phyloP scores from a whole-genome alignment of 2,797 vertebrate genomes.

The Arnoldichthys spilopterus region DNA sequence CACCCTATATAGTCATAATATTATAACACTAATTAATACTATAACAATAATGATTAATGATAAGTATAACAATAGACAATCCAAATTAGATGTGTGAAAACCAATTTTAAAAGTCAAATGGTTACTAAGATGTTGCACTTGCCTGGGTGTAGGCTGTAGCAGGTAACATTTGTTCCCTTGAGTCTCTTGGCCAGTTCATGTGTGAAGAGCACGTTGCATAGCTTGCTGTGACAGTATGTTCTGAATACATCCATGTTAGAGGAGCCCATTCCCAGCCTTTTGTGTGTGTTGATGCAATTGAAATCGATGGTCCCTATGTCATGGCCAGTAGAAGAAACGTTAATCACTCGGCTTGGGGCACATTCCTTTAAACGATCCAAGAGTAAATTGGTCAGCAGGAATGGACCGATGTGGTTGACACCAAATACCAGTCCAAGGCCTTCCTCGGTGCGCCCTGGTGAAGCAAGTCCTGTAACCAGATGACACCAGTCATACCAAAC shows the following conservation, averaged over 20 bases:
- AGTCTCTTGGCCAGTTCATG: constrained; percentile 55
- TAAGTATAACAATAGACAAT: no score
- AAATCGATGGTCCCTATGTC: constrained; percentile 57
- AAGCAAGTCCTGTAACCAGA: constrained; percentile 16
- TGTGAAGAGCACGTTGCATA: constrained; percentile 60
- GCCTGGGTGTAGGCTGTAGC: constrained; percentile 62
- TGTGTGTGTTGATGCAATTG: constrained; percentile 55
- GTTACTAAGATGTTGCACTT: neutral
- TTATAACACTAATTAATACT: no score
- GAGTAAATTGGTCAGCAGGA: constrained; percentile 60
- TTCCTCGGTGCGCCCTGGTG: constrained; percentile 51
- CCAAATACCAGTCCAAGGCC: constrained; percentile 60
- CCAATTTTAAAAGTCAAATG: no score
- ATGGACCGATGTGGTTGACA: constrained; percentile 63
- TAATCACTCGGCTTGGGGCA: constrained; percentile 49
- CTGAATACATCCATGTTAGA: constrained; percentile 31
- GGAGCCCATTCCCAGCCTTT: constrained; percentile 26
- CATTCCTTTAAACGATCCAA: constrained; percentile 53
- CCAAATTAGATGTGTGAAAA: no score
- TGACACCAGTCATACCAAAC: neutral
- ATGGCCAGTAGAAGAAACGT: constrained; percentile 41
- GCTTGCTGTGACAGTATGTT: constrained; percentile 56
- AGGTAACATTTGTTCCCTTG: constrained; percentile 45
- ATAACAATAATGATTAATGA: no score
- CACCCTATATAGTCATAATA: no score